These are phyloP conservation scores for Sylvilagus bachmani DNA, from an alignment of 2,113 vertebrate species.

Conservation along the genomic window DNA sequence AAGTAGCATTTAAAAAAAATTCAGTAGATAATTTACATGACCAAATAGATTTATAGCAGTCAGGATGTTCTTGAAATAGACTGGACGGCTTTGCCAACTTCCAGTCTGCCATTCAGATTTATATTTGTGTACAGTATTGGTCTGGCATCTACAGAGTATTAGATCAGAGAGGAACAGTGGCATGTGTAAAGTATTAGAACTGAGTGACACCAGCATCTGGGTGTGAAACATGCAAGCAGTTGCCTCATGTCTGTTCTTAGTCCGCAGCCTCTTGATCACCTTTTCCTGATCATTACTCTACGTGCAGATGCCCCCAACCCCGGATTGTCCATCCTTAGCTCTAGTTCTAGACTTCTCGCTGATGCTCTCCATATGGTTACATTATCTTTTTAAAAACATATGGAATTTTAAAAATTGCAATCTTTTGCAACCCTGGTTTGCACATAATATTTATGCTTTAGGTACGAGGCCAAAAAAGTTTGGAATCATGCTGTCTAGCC, in stretches of 20 bases:
- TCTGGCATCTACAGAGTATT: not conserved
- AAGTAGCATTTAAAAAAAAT: slow-evolving; percentile 45
- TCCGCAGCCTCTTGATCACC: not conserved
- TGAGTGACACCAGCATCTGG: not conserved
- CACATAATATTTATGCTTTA: not conserved
- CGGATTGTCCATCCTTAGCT: not conserved
- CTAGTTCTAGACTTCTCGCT: not conserved
- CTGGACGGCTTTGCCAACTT: not conserved
- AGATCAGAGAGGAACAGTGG: not conserved
- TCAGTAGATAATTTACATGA: slow-evolving; percentile 45
- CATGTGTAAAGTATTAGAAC: too few species aligned
- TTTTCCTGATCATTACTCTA: not conserved
- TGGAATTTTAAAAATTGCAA: not conserved
- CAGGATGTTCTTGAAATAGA: slow-evolving; percentile 45
- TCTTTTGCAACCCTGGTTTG: slow-evolving; percentile 9
- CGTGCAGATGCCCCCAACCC: too few species aligned
- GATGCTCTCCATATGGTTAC: not conserved
- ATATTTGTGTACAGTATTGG: not conserved
- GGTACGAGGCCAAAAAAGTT: not conserved
- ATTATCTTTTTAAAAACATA: not conserved
- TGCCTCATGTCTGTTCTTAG: not conserved
- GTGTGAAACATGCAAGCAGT: not conserved
- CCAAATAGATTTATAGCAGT: slow-evolving; percentile 39
- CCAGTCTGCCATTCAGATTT: slow-evolving; percentile 32
- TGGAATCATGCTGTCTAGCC: not conserved